Evolutionary conservation across 2,113 vertebrate genomes (phyloP).

Genomic region (Elephantulus edwardii): DNA sequence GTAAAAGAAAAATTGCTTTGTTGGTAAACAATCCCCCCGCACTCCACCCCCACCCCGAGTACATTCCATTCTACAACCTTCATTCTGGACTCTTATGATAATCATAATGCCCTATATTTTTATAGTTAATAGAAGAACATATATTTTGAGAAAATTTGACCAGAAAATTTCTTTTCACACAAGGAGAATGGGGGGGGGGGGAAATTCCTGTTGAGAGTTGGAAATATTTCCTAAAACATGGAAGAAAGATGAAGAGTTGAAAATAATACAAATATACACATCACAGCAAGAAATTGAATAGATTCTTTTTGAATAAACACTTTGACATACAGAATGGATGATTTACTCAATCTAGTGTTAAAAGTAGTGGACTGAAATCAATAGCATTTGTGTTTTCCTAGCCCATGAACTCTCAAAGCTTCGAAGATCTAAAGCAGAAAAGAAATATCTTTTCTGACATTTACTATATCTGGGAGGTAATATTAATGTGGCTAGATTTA

Average conservation of each 20-base stretch:
- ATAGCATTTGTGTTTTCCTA: not conserved
- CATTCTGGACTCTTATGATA: no score
- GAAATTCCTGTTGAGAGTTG: no score
- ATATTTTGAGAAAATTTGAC: constrained; percentile 36
- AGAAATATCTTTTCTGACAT: constrained; percentile 3
- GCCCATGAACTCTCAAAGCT: not conserved
- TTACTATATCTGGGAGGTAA: constrained; percentile 40
- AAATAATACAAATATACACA: not conserved
- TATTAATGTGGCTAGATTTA: not conserved
- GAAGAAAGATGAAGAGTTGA: not conserved
- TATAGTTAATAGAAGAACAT: no score
- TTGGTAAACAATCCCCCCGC: no score
- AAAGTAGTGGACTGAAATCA: not conserved
- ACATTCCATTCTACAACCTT: no score
- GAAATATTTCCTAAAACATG: not conserved
- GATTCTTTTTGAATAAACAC: not conserved
- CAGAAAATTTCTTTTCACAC: not conserved
- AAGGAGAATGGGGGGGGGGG: not conserved
- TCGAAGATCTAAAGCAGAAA: not conserved
- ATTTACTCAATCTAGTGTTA: not conserved
- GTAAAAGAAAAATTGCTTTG: no score
- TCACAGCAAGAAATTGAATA: not conserved
- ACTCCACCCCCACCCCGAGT: no score
- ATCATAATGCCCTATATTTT: no score
- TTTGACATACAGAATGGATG: not conserved